These are phyloP conservation scores for Poecile montanus DNA, from an alignment of 2,797 vertebrate species.

Conservation along the genomic window DNA sequence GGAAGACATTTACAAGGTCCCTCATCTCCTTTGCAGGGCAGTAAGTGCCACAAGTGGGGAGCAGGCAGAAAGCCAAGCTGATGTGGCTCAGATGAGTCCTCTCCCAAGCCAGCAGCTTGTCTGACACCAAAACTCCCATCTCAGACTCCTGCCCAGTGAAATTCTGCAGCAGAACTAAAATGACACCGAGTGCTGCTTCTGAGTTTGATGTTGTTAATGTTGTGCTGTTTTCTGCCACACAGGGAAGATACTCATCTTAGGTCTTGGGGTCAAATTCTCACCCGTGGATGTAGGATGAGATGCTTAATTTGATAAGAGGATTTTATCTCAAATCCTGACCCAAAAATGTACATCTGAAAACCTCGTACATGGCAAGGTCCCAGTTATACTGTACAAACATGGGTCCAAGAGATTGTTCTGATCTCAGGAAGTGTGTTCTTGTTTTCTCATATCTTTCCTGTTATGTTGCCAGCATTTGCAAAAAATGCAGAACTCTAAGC, in stretches of 20 bases:
- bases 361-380: background rate
- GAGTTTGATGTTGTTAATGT: fast-evolving
- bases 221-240: background rate
- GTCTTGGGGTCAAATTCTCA: background rate
- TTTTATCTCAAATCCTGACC: background rate
- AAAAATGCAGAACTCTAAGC: background rate
- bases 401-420: background rate
- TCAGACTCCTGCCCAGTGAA: background rate
- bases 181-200: fast-evolving
- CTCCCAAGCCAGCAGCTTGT: background rate
- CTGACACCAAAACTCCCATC: background rate
- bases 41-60: background rate
- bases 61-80: background rate
- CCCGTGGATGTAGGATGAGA: background rate
- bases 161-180: background rate
- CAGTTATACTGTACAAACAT: background rate
- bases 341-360: background rate
- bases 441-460: background rate
- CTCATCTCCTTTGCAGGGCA: background rate
- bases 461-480: background rate
- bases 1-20: background rate
- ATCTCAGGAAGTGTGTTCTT: background rate
- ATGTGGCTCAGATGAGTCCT: background rate
- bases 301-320: background rate
- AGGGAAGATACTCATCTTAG: background rate